Evolutionary conservation across 2,113 vertebrate species (phyloP), one percentile per base, ranked within the genome.

Genomic region (Danionella cerebrum): DNA sequence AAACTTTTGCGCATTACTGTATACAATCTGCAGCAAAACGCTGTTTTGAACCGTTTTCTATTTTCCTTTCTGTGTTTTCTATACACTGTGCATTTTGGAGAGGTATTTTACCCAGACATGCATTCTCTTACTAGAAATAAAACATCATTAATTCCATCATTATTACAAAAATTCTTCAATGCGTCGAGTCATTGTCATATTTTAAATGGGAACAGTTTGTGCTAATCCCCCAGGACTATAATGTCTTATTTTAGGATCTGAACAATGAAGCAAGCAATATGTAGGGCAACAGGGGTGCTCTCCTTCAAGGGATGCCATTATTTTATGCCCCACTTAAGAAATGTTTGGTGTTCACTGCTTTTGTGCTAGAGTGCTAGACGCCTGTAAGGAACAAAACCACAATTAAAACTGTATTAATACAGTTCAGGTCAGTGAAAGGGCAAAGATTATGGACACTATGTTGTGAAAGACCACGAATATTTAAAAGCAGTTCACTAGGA

Each of bases 291-390:
- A 77, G 72, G 75, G 55, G 79, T 78, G 74, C 75, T 63, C 54
- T 79, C 79, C 71, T 83, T 79, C 59, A 81, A 84, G 85, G 84
- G 76, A 85, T 82, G 84, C 82, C 83, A 82, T 83, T 81, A 76
- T 84, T 36, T 84, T 77, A 71, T 85, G 82, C 71, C 80, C 80
- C 78, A 84, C 67, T 86, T 75, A 27, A 66, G 57, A 52, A 35
- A 59, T 51, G 67, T 53, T 60, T 13, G 52, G 21, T 58, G 41
- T 57, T 68, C 54, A 48, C 31, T 2, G 33, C 22, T 41, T 22
- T 31, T 29, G 22, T 14, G n/a, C 31, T 35, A n/a, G n/a, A n/a
- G n/a, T n/a, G n/a, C n/a, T n/a, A n/a, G n/a, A n/a, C n/a, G n/a
- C n/a, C n/a, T n/a, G n/a, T n/a, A n/a, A n/a, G n/a, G n/a, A n/a